A percentile compares a stretch with the other conserved stretches of the same genome.
These are phyloP conservation scores for Takifugu rubripes DNA, from an alignment of 2,797 vertebrate species.

Conservation along the genomic window DNA sequence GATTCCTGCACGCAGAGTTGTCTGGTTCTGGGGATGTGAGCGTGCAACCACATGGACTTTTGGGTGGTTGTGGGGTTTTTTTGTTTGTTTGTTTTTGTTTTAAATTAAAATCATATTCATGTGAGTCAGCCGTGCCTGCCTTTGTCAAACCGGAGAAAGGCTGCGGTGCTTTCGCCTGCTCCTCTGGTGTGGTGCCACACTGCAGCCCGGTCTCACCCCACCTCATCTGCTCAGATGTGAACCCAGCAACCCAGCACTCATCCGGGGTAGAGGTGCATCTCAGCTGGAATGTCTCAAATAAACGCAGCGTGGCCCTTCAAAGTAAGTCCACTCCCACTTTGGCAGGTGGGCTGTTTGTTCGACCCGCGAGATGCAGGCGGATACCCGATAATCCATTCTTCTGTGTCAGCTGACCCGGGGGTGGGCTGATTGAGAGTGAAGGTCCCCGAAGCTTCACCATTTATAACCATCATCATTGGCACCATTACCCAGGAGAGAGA, in stretches of 20 bases:
- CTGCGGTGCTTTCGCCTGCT: slow-evolving; percentile 27
- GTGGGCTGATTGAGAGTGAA: slow-evolving; percentile 44
- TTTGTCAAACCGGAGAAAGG: slow-evolving; percentile 43
- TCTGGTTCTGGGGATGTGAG: slow-evolving; percentile 12
- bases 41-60: slow-evolving; percentile 14
- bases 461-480: slow-evolving; percentile 32
- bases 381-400: slow-evolving; percentile 37
- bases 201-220: slow-evolving; percentile 45
- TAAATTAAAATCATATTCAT: not conserved
- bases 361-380: slow-evolving; percentile 40
- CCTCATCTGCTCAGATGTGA: slow-evolving; percentile 33
- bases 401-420: slow-evolving; percentile 31
- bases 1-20: slow-evolving; percentile 44
- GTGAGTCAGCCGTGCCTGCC: slow-evolving; percentile 15
- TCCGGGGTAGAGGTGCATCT: not conserved
- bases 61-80: not conserved
- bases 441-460: slow-evolving; percentile 45
- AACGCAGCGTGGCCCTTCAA: slow-evolving; percentile 60
- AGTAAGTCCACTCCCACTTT: slow-evolving; percentile 65
- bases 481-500: slow-evolving; percentile 32
- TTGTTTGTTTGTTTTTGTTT: not conserved
- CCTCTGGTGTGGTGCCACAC: slow-evolving; percentile 40
- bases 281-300: slow-evolving; percentile 51
- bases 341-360: slow-evolving; percentile 65
- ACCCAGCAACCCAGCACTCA: slow-evolving; percentile 16